Base-by-base conservation (phyloP, 2,888 invertebrate species). In the Parelbella ahira region DNA sequence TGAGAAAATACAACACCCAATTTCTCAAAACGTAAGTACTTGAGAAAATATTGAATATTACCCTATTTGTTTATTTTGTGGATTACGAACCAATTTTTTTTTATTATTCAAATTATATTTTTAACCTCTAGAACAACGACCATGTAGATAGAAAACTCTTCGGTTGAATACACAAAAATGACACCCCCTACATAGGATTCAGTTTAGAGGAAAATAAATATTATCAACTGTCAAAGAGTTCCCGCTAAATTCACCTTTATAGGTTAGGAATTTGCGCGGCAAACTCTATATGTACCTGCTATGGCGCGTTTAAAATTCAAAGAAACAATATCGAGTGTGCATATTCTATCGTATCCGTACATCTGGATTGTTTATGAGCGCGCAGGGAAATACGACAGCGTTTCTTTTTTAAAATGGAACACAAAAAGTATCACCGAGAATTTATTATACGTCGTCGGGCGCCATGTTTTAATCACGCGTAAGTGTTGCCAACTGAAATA, bases 261-360 rank as follows among this genome's bases (percentile, higher is more conserved):
- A 15, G 6, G 15, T 23, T 36, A 34, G 36, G 11, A 25, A 36
- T 24, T 24, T 15, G 18, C 19, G 34, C 10, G 24, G 34, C 21
- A 18, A 25, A 36, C 25, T 25, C 25, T 34, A 18, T 18, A 32
- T n/a, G n/a, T n/a, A n/a, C n/a, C 30, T 33, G 32, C 33, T 41
- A 41, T 41, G 41, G 41, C 45, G 20, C 48, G 71, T 83, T 79
- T 81, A 80, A 80, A 81, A 83, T 83, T 77, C 79, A 83, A 79
- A 78, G 77, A 82, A 81, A 82, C 83, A 81, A 81, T 83, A 82
- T 83, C 73, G 77, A 68, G 70, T 71, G 70, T 71, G 77, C 70
- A 79, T 81, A 79, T 70, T 70, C 66, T 75, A 74, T 75, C 61
- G 64, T 53, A 50, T 60, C 59, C 59, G 62, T 59, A 60, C 67